Evolutionary conservation across 2,888 invertebrate species (phyloP), one percentile per base, ranked within the genome.

Genomic region (Diarsia brunnea): DNA sequence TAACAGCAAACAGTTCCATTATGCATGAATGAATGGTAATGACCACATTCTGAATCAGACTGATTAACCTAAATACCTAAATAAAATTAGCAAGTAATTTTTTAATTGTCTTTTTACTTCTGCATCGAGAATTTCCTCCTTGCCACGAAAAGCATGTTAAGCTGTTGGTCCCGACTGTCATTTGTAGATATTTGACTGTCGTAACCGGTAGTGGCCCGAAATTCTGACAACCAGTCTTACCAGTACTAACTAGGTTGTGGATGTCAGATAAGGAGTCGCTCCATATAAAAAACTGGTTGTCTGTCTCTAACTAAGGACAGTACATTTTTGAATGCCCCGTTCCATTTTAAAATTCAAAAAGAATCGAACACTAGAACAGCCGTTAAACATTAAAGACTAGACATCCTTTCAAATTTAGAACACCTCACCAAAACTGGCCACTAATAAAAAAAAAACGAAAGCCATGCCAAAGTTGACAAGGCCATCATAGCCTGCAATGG

Each of bases 371-470:
- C 27, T n/a, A 53, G 5, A 21, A n/a, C 45, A 55, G 19, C 66
- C 8, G n/a, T n/a, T 1, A 66, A 75, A 31, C 31, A 4, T 11
- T 19, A 69, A 24, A 64, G 61, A 69, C 24, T 45, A 58, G 43
- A 69, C 51, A 51, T 70, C 38, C n/a, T 51, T 82, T 72, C 16
- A 69, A 79, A 84, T 67, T 63, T 61, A 49, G 60, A 72, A 69
- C 55, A 61, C 58, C 24, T 27, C 1, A 68, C 81, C 63, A 71
- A 60, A 69, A 58, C 38, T 27, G 74, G 80, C 65, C 27, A 47
- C 64, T 47, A 45, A 69, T 75, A 72, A 84, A 78, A 79, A 79
- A 74, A 75, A 75, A 73, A 65, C 12, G 72, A 82, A 76, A 81
- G 76, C 53, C 31, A 53, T 43, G 27, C 71, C 75, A 73, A 70